phyloP scores from a whole-genome alignment of 2,797 vertebrate genomes.

The Enteromius thamalakanensis region DNA sequence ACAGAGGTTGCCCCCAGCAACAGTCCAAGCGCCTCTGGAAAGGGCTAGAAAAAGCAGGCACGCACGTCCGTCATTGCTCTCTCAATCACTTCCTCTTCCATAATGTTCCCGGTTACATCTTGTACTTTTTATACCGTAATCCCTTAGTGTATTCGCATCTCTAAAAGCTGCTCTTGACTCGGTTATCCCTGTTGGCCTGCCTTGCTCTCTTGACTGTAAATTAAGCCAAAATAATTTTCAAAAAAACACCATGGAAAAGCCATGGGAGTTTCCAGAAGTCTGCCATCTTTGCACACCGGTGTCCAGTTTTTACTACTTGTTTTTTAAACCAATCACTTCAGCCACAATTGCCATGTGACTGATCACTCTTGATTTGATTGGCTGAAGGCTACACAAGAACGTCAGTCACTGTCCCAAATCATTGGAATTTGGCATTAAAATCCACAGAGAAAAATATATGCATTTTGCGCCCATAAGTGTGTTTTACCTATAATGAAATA shows the following conservation, averaged over 20 bases:
- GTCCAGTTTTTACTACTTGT: neutral
- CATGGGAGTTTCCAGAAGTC: neutral
- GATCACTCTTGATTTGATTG: neutral
- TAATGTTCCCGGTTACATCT: constrained; percentile 5
- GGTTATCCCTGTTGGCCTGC: constrained; percentile 57
- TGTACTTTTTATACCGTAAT: neutral
- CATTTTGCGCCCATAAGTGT: neutral
- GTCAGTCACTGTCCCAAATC: neutral
- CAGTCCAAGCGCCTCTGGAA: constrained; percentile 73
- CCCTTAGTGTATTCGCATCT: constrained; percentile 24
- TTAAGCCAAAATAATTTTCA: neutral
- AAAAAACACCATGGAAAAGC: neutral
- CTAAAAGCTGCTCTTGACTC: neutral
- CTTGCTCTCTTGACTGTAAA: neutral
- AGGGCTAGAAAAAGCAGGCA: constrained; percentile 40
- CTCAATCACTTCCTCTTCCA: constrained; percentile 48
- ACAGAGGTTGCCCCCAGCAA: constrained; percentile 81
- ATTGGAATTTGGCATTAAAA: neutral
- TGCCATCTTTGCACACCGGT: neutral
- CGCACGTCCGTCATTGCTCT: constrained; percentile 21
- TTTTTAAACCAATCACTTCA: neutral
- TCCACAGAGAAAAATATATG: neutral
- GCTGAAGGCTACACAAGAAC: neutral
- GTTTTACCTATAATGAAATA: neutral
- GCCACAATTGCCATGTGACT: neutral